Evolutionary conservation across 2,797 vertebrate genomes (phyloP).

Genomic region (Adelosebastes latens): DNA sequence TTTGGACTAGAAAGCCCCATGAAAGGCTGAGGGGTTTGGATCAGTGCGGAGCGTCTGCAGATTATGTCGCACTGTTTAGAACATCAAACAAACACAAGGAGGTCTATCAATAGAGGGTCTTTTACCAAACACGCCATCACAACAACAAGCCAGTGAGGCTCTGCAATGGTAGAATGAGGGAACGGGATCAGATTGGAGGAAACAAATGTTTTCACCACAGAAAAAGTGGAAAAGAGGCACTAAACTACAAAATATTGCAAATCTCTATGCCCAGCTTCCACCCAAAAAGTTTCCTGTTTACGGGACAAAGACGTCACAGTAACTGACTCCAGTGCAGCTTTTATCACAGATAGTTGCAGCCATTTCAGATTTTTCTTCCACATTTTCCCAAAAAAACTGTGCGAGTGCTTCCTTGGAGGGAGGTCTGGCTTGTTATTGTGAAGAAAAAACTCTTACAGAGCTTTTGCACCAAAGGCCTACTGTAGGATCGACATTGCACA

Average conservation of each 20-base stretch:
- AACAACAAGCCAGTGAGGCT: constrained; percentile 30
- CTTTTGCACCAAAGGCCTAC: background rate
- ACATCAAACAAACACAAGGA: constrained; percentile 75
- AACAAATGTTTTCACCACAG: constrained; percentile 43
- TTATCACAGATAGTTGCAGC: constrained; percentile 6
- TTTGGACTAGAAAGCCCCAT: constrained; percentile 75
- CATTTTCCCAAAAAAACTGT: constrained; percentile 15
- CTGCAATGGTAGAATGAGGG: constrained; percentile 11
- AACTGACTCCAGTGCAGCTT: background rate
- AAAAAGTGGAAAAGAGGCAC: constrained; percentile 11
- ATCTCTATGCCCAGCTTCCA: constrained; percentile 25
- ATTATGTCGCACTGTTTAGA: constrained; percentile 75
- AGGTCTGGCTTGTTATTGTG: constrained; percentile 18
- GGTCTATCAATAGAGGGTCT: constrained; percentile 70
- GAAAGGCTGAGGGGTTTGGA: constrained; percentile 75
- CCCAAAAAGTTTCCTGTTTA: constrained; percentile 13
- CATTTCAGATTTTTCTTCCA: constrained; percentile 27
- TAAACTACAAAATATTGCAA: constrained; percentile 26
- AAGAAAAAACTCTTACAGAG: background rate
- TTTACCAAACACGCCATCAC: constrained; percentile 54
- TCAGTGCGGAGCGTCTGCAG: constrained; percentile 68
- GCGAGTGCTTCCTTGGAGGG: constrained; percentile 25
- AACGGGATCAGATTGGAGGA: constrained; percentile 51
- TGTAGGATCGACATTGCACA: background rate
- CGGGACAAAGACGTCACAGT: constrained; percentile 22